A percentile compares a stretch with the other conserved stretches of the same genome.
Conservation (phyloP, 1,140 invertebrate genomes). For the Glossosoma conforme region DNA sequence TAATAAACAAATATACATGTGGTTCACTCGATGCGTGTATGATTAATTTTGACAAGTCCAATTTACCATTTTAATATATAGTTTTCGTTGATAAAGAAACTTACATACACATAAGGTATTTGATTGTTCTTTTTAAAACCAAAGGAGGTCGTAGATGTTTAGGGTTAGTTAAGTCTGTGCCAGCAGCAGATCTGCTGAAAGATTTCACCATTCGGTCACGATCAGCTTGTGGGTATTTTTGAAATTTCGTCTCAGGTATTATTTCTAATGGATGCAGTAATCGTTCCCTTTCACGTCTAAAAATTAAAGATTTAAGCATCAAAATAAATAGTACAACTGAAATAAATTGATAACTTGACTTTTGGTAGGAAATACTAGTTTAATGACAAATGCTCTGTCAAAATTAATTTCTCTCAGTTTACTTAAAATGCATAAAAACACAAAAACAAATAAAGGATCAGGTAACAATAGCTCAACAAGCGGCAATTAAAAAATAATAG, state of each 20-base stretch:
- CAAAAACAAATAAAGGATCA: constrained; percentile 1
- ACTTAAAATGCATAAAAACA: not conserved
- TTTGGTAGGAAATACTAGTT: not conserved
- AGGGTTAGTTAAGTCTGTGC: constrained; percentile 9
- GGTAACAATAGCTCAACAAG: no score
- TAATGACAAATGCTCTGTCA: not conserved
- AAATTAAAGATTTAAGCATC: no score
- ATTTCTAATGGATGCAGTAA: constrained; percentile 22
- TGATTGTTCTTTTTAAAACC: no score
- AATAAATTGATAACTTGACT: constrained; percentile 2
- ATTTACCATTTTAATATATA: no score
- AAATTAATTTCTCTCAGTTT: not conserved
- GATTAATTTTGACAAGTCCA: no score
- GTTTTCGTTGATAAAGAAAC: no score
- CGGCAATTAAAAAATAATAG: no score
- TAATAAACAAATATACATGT: no score
- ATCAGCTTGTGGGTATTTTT: constrained; percentile 10
- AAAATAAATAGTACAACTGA: constrained; percentile 1
- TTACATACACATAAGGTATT: no score
- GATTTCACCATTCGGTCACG: constrained; percentile 8
- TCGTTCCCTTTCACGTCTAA: constrained; percentile 15
- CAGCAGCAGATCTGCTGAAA: constrained; percentile 15
- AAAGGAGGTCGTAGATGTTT: constrained; percentile 3
- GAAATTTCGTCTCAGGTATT: constrained; percentile 8
- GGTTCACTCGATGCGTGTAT: no score